Percentiles rank a stretch among this genome's conserved stretches.
Evolutionary conservation across 2,797 vertebrate genomes (phyloP).

Genomic region (Lepilemur septentrionalis): DNA sequence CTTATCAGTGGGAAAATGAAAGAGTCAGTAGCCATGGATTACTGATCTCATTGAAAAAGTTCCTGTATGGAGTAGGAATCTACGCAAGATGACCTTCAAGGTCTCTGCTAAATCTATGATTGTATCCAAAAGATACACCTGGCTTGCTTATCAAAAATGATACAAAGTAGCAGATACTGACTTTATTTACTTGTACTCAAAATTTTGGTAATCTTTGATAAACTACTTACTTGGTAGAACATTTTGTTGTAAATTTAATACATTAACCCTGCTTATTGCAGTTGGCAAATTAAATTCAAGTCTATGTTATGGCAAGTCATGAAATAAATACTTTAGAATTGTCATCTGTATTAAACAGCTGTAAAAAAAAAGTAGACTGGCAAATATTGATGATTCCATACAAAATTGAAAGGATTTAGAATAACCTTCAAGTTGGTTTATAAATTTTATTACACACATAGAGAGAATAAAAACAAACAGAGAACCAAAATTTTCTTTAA

Average conservation of each 20-base stretch:
- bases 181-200: background rate
- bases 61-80: background rate
- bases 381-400: background rate
- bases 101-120: background rate
- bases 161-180: background rate
- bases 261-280: background rate
- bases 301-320: background rate
- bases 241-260: background rate
- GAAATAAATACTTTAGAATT: background rate
- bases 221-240: background rate
- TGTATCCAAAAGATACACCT: background rate
- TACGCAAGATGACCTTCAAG: background rate
- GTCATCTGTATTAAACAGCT: background rate
- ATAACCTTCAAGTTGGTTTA: background rate
- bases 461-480: background rate
- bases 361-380: background rate
- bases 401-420: background rate
- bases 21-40: background rate
- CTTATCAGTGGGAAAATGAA: background rate
- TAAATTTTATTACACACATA: background rate
- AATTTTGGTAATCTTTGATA: background rate
- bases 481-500: background rate
- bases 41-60: background rate
- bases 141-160: background rate
- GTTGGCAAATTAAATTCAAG: conserved; percentile 14